Evolutionary conservation across 2,888 invertebrate genomes (phyloP).

Genomic region (Hypomecis punctinalis): DNA sequence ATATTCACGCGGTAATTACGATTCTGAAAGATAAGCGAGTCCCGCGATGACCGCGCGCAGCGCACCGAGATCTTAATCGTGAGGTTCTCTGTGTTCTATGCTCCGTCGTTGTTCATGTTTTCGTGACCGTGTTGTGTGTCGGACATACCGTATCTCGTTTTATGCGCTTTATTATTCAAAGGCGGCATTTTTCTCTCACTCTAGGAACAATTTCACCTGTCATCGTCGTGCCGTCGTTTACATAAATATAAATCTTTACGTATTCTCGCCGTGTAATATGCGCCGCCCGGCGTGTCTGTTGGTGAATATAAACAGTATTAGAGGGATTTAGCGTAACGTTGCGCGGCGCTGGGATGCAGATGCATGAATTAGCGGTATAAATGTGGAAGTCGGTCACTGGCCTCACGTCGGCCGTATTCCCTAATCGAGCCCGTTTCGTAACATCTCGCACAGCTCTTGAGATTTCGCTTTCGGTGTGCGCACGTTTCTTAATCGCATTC

Average conservation of each 20-base stretch:
- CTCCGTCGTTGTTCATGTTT: slow-evolving; percentile 60
- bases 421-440: slow-evolving; percentile 79
- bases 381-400: slow-evolving; percentile 83
- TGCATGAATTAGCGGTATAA: slow-evolving; percentile 81
- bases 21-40: slow-evolving; percentile 71
- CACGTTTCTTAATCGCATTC: slow-evolving; percentile 60
- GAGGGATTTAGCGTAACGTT: slow-evolving; percentile 57
- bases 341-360: slow-evolving; percentile 67
- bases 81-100: slow-evolving; percentile 55
- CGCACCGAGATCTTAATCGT: slow-evolving; percentile 62
- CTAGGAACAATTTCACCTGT: slow-evolving; percentile 76
- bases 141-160: slow-evolving; percentile 61
- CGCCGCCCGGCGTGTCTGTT: slow-evolving; percentile 56
- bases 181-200: slow-evolving; percentile 65
- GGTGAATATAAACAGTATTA: slow-evolving; percentile 74
- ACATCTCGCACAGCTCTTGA: slow-evolving; percentile 65
- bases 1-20: slow-evolving; percentile 81
- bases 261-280: slow-evolving; percentile 69
- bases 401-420: slow-evolving; percentile 71
- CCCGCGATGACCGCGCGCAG: slow-evolving; percentile 53
- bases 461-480: slow-evolving; percentile 73
- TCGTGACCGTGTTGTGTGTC: slow-evolving; percentile 60
- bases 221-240: slow-evolving; percentile 67
- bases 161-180: slow-evolving; percentile 66
- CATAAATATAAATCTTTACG: slow-evolving; percentile 76